Percentiles rank a stretch among this genome's conserved stretches.
Conservation (phyloP, 2,888 invertebrate species). For the Mystacides longicornis region DNA sequence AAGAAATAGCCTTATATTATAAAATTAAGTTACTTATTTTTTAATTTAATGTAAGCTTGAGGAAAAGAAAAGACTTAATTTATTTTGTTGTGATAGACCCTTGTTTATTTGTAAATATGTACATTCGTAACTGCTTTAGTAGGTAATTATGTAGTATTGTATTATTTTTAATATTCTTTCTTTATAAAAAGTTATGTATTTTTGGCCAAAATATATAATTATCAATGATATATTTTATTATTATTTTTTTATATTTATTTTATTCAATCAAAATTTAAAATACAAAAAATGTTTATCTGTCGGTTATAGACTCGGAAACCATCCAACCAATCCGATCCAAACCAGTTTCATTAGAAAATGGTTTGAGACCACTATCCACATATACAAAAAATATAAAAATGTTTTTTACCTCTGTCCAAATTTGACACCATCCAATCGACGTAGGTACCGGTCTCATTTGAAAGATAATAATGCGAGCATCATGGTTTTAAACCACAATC, state of each 20-base stretch:
- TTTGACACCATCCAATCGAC: too few relatives aligned
- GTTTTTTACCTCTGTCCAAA: too few relatives aligned
- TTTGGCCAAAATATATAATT: slow-evolving; percentile 26
- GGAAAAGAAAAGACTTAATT: slow-evolving; percentile 15
- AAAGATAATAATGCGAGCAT: too few relatives aligned
- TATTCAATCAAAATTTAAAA: not conserved
- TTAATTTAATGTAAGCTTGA: not conserved
- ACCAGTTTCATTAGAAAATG: too few relatives aligned
- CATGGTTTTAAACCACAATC: too few relatives aligned
- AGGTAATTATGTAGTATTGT: not conserved
- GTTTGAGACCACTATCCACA: too few relatives aligned
- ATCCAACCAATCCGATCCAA: too few relatives aligned
- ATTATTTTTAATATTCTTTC: slow-evolving; percentile 3
- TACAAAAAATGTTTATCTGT: too few relatives aligned
- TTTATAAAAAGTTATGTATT: slow-evolving; percentile 21
- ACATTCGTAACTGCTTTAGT: slow-evolving; percentile 5
- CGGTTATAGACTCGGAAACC: too few relatives aligned
- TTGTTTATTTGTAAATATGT: slow-evolving; percentile 22
- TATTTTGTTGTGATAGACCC: slow-evolving; percentile 24
- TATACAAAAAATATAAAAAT: too few relatives aligned
- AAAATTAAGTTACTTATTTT: too few relatives aligned
- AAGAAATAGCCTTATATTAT: not conserved
- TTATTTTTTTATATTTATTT: slow-evolving; percentile 5
- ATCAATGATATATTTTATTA: not conserved
- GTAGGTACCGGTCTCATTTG: too few relatives aligned